Evolutionary conservation across 2,797 vertebrate genomes (phyloP), one percentile per base, ranked within the genome.

Genomic region (Rhinophrynus dorsalis): DNA sequence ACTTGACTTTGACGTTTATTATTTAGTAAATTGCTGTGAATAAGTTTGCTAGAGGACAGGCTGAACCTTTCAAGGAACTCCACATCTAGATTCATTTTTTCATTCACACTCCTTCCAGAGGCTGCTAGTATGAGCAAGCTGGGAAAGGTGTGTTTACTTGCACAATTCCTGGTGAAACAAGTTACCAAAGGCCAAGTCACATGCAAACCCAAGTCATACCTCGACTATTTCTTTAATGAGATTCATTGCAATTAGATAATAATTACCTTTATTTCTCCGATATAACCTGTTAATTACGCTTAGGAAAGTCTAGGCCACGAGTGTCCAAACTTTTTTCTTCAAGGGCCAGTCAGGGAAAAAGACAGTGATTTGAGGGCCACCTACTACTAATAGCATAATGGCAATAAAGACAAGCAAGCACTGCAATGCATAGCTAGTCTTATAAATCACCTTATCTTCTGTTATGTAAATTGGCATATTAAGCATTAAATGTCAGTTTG

Each of bases 1-100:
- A 95, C 88, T 94, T 95, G 93, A 95, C 89, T 91, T 83, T 73
- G 87, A 87, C 90, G 83, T 86, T 59, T 83, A 88, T 88, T 85
- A 92, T 93, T 94, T 90, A 83, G 86, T 87, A 87, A 90, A 90
- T 79, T 85, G 80, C 82, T 83, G 81, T 77, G 81, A 80, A 84
- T 83, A 67, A 80, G 13, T 79, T 83, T 68, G 75, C 78, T 77
- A 72, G 80, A 77, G 74, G 81, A 52, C 80, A 76, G 79, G 64
- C 79, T 76, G 68, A 82, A 82, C 11, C 68, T 75, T 82, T 81
- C 81, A 72, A 81, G 2, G 27, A 78, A 84, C 76, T 62, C 78
- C 82, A 78, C 76, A 87, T 76, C 77, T 80, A 63, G 79, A 82
- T 68, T 78, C 12, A n/a, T 58, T 76, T 80, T 83, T 83, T 75